Base-by-base conservation (phyloP, 1,140 invertebrate species). In the Drosophila varians region DNA sequence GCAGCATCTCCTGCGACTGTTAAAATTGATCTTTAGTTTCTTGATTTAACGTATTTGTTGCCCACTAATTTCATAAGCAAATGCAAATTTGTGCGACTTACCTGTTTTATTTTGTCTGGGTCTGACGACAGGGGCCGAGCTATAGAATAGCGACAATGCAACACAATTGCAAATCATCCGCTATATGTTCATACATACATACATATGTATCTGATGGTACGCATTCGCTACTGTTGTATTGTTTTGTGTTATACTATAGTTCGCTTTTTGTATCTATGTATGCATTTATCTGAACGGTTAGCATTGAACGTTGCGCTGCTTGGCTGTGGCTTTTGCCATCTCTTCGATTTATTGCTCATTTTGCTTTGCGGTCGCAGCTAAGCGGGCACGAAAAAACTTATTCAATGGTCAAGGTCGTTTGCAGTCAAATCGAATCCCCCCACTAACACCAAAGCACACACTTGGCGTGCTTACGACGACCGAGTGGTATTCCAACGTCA, bases 401-500 rank as follows among this genome's bases (percentile, higher is more conserved):
- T 87, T 87, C 79, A 88, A 87, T 87, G 82, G 82, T 87, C 82
- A 87, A 87, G 82, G 82, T 87, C 82, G 82, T 70, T 77, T 77
- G 83, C 83, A 82, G 82, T 87, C 74, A 74, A 87, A 86, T 76
- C 72, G 65, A 80, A 64, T 16, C 36, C 45, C 60, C 36, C 65
- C 40, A n/a, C 26, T 21, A 2, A 4, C 21, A n/a, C n/a, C n/a
- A 47, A 47, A 11, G 47, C 46, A 48, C 54, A n/a, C 55, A 19
- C 38, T 21, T 21, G 21, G 62, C 40, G 47, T 52, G 34, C 38
- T 36, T 36, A 36, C 6, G 28, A 31, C 2, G 28, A 31, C 2
- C 34, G 14, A 40, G 38, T 40, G 36, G 36, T 38, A 12, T 38
- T 38, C 36, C 38, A 73, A 55, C 43, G 28, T 16, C 26, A 9